Base-by-base conservation (phyloP, 2,113 vertebrate genomes). In the Struthio camelus region DNA sequence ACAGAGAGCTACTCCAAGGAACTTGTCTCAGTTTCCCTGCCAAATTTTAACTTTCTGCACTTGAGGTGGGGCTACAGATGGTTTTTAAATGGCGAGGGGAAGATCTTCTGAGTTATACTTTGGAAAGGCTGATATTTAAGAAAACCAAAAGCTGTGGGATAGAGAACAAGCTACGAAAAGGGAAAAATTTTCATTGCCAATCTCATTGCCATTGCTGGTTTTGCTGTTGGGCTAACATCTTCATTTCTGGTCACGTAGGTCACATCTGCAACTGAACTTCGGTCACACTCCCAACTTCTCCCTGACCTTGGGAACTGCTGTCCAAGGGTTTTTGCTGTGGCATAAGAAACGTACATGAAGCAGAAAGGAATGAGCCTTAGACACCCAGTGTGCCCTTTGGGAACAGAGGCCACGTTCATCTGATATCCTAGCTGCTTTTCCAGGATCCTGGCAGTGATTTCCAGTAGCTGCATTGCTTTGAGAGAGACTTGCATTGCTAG, bases 381-480 rank as follows among this genome's bases (percentile, higher is more conserved):
- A 56, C 61, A 10, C 3, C 1, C 56, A 20, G 56, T 5, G 14
- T 6, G 56, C 56, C 16, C 17, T 14, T 3, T 16, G 20, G 87
- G 36, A 83, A 36, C 64, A 24, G 38, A 20, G n/a, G 10, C 14
- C 61, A 50, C 34, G 2, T 3, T 28, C 56, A 9, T 59, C 40
- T 0, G 1, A 25, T 34, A 17, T 8, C 40, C 58, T 25, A 83
- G 51, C 62, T 72, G 46, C 72, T 22, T 32, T 51, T 48, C 32
- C 40, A 38, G 27, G 23, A 13, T 18, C 50, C 34, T 32, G 20
- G 50, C 38, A 48, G 34, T 5, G 19, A 23, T 23, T 50, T 40
- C 32, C 0, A 1, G 58, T 40, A 1, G 0, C 25, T 36, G 50
- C 34, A 48, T 34, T 32, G 14, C 40, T 72, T 42, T 42, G 25